Conservation (phyloP, 2,888 invertebrate genomes). For the Eilema depressum region DNA sequence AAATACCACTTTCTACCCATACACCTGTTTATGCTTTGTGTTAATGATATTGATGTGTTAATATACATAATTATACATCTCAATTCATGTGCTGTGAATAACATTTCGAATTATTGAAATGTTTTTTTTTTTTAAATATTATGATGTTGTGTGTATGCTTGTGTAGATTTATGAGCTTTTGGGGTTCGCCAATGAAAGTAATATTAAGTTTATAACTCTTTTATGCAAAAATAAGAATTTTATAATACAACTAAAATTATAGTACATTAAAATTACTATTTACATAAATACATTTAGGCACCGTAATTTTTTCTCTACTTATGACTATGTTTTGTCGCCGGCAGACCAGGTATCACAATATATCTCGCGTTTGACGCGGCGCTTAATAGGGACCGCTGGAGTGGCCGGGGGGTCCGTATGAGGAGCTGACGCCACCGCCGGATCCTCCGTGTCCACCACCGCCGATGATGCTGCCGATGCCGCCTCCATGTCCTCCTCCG, state of each 20-base stretch:
- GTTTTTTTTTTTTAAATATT: constrained; percentile 28
- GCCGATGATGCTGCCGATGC: constrained; percentile 51
- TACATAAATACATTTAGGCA: constrained; percentile 88
- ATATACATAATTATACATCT: constrained; percentile 35
- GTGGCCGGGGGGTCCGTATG: constrained; percentile 89
- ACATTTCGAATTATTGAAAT: constrained; percentile 44
- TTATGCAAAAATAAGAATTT: constrained; percentile 83
- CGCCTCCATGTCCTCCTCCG: constrained; percentile 57
- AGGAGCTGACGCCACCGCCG: constrained; percentile 83
- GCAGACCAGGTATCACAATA: constrained; percentile 85
- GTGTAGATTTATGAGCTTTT: not conserved
- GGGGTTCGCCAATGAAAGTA: constrained; percentile 32
- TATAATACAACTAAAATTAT: constrained; percentile 85
- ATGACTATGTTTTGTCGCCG: constrained; percentile 82
- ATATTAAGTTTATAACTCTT: constrained; percentile 63
- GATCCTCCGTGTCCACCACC: constrained; percentile 59
- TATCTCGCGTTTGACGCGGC: constrained; percentile 65
- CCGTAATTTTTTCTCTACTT: constrained; percentile 87
- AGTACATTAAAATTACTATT: constrained; percentile 86
- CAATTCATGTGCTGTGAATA: constrained; percentile 31
- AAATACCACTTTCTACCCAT: constrained; percentile 79
- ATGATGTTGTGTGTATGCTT: constrained; percentile 18
- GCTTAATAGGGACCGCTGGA: constrained; percentile 90
- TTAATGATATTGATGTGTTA: constrained; percentile 61
- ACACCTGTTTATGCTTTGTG: constrained; percentile 64